Conservation (phyloP, 2,888 invertebrate genomes). For the Steromphala cineraria region DNA sequence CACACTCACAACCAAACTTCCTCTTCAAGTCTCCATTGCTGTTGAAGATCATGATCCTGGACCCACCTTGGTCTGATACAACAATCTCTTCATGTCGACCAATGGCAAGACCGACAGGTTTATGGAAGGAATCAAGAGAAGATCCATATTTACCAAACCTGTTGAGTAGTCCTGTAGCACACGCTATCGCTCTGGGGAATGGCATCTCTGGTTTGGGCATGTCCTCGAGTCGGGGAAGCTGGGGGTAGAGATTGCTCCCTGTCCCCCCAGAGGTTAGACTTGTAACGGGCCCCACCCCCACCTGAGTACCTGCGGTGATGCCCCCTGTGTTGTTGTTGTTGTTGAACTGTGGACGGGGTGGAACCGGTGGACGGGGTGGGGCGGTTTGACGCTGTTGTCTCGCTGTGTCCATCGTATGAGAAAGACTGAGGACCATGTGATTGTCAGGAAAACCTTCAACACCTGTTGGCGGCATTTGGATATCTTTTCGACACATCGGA, state of each 20-base stretch:
- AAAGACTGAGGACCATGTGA: constrained; percentile 62
- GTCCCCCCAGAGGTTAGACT: neutral
- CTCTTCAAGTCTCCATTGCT: constrained; percentile 51
- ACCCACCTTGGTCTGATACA: constrained; percentile 62
- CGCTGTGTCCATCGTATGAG: constrained; percentile 54
- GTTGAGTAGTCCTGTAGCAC: constrained; percentile 48
- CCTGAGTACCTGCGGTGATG: neutral
- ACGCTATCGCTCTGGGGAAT: constrained; percentile 29
- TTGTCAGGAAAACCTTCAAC: constrained; percentile 61
- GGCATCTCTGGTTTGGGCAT: neutral
- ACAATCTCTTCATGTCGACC: constrained; percentile 60
- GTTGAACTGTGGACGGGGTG: neutral
- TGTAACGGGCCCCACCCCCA: constrained; percentile 16
- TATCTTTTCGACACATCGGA: constrained; percentile 58
- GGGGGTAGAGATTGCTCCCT: neutral
- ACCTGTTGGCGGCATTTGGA: constrained; percentile 54
- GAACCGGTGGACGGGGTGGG: constrained; percentile 21
- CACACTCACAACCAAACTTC: constrained; percentile 57
- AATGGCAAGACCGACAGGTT: constrained; percentile 63
- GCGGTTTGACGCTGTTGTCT: constrained; percentile 30
- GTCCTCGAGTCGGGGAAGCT: constrained; percentile 23
- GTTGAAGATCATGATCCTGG: constrained; percentile 61
- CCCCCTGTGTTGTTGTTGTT: neutral
- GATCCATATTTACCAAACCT: constrained; percentile 63
- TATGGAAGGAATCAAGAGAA: constrained; percentile 55